Conservation (phyloP, 2,113 vertebrate genomes). For the Hippocampus mohnikei region DNA sequence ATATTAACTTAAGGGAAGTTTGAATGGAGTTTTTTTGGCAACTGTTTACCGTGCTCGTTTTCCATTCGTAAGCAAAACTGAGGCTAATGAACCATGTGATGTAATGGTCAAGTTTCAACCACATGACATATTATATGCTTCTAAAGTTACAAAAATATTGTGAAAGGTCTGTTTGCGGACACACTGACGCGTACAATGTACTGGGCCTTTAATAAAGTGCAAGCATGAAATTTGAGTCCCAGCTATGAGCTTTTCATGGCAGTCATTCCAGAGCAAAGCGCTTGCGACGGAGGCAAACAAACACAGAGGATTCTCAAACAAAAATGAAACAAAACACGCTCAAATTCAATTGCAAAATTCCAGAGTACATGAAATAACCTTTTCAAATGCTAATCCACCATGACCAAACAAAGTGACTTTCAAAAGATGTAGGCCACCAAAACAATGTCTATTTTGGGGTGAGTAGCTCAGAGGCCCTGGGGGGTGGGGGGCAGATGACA, state of each 20-base stretch:
- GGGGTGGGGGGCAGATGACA: slow-evolving; percentile 39
- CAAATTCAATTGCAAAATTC: neutral
- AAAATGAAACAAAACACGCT: neutral
- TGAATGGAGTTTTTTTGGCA: slow-evolving; percentile 5
- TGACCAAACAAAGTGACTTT: slow-evolving; percentile 12
- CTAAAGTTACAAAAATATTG: neutral
- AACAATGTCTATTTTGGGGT: slow-evolving; percentile 73
- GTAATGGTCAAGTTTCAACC: slow-evolving; percentile 1
- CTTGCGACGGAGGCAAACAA: slow-evolving; percentile 25
- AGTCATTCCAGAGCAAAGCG: slow-evolving; percentile 32
- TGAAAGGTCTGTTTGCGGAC: neutral
- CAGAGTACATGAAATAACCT: neutral
- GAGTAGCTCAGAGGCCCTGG: slow-evolving; percentile 55
- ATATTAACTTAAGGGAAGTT: slow-evolving; percentile 25
- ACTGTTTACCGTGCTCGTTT: slow-evolving; percentile 30
- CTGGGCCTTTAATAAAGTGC: slow-evolving; percentile 60
- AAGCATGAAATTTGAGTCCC: slow-evolving; percentile 65
- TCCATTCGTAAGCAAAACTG: slow-evolving; percentile 42
- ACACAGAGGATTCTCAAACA: slow-evolving; percentile 4
- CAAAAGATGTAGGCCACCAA: slow-evolving; percentile 18
- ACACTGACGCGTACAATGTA: neutral
- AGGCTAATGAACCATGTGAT: slow-evolving; percentile 45
- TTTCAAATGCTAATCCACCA: slow-evolving; percentile 7
- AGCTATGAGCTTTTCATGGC: slow-evolving; percentile 28
- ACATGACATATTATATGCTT: neutral